Conservation (phyloP, 2,888 invertebrate genomes). For the Nomada ruficornis region DNA sequence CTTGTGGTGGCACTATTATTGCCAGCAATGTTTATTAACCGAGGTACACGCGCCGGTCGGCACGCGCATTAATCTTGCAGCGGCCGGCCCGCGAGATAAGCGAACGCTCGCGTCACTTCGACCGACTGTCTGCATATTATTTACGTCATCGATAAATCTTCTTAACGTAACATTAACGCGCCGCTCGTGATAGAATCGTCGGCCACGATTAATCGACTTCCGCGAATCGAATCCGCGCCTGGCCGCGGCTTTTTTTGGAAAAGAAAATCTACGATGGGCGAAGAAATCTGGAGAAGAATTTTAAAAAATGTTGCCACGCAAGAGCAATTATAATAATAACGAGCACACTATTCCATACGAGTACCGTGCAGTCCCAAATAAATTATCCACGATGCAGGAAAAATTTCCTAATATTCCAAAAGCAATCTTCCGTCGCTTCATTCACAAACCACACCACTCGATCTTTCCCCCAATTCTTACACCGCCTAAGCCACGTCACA, state of each 20-base stretch:
- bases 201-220: conserved; percentile 48
- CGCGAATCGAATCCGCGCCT: not conserved
- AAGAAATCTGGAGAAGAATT: too few species aligned
- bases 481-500: not conserved
- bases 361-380: too few species aligned
- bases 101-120: conserved; percentile 61
- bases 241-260: not conserved
- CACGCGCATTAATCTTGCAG: conserved; percentile 62
- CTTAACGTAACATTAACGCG: conserved; percentile 54
- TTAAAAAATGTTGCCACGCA: too few species aligned
- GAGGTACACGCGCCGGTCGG: conserved; percentile 46
- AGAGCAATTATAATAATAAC: too few species aligned
- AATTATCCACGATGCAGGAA: too few species aligned
- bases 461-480: too few species aligned
- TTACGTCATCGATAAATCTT: conserved; percentile 67
- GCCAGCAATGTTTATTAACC: conserved; percentile 65
- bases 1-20: conserved; percentile 56
- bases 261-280: too few species aligned
- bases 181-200: conserved; percentile 61
- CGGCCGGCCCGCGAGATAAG: conserved; percentile 55
- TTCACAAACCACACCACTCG: not conserved
- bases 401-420: too few species aligned
- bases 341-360: too few species aligned
- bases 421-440: not conserved
- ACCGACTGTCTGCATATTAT: conserved; percentile 63